Evolutionary conservation across 2,888 invertebrate species (phyloP).

Genomic region (Endotricha flammealis): DNA sequence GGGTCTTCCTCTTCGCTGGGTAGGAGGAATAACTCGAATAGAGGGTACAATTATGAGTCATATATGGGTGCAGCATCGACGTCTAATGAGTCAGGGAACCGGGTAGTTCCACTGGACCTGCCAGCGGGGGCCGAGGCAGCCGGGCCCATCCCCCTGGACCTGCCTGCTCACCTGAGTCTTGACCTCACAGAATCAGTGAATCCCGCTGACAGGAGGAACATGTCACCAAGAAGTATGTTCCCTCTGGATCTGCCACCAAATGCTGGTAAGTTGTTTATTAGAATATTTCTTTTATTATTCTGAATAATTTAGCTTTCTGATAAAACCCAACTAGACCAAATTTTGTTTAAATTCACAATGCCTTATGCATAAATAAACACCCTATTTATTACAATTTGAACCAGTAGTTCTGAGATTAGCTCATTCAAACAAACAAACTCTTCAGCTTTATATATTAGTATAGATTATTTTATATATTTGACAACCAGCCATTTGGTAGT

Average conservation of each 20-base stretch:
- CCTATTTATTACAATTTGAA: too few species aligned
- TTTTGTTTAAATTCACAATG: too few species aligned
- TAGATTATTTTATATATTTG: too few species aligned
- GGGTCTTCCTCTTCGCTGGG: conserved; percentile 57
- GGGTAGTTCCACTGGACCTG: conserved; percentile 57
- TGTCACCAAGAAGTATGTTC: conserved; percentile 60
- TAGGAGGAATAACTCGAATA: conserved; percentile 51
- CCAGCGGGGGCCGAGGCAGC: conserved; percentile 55
- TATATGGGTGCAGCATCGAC: conserved; percentile 54
- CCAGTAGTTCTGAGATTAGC: too few species aligned
- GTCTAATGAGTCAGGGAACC: conserved; percentile 40
- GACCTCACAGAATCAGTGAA: conserved; percentile 73
- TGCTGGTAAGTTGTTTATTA: conserved; percentile 68
- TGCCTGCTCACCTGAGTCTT: conserved; percentile 58
- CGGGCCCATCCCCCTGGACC: conserved; percentile 51
- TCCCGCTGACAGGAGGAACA: conserved; percentile 61
- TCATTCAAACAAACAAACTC: too few species aligned
- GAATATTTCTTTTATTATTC: too few species aligned
- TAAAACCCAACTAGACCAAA: too few species aligned
- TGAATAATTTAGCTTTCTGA: too few species aligned
- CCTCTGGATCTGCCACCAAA: conserved; percentile 68
- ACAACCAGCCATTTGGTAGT: too few species aligned
- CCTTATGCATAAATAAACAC: too few species aligned
- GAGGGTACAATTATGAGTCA: conserved; percentile 57
- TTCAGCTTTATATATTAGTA: too few species aligned